phyloP scores from a whole-genome alignment of 2,113 vertebrate genomes.

The Melanerpes aurifrons region DNA sequence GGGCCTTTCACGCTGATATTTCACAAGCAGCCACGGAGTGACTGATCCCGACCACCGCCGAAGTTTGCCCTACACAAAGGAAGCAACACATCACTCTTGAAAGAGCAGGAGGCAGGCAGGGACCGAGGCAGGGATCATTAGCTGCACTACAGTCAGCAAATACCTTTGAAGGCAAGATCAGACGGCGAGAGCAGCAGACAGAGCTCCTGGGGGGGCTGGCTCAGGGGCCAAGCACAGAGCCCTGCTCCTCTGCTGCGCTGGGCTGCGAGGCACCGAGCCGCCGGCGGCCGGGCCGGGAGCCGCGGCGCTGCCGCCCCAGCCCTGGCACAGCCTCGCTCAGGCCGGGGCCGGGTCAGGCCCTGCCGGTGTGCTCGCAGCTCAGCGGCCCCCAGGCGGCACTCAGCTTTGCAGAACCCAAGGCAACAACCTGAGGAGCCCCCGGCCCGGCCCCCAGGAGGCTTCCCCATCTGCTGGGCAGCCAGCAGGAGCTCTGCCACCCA shows the following conservation, averaged over 20 bases:
- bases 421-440: not conserved
- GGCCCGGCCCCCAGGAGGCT: fast-evolving
- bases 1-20: constrained; percentile 48
- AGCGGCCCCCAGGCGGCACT: not conserved
- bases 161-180: constrained; percentile 64
- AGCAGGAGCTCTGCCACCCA: not conserved
- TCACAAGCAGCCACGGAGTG: constrained; percentile 58
- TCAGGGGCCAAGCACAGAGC: constrained; percentile 8
- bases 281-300: not conserved
- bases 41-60: constrained; percentile 33
- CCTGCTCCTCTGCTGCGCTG: not conserved
- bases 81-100: constrained; percentile 34
- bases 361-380: not conserved
- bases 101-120: constrained; percentile 38
- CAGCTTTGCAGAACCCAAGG: not conserved
- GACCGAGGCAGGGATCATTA: constrained; percentile 56
- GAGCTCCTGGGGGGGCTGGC: not conserved
- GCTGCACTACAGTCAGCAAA: constrained; percentile 49
- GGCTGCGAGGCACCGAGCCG: not conserved
- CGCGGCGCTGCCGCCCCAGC: not conserved
- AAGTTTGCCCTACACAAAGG: constrained; percentile 50
- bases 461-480: not conserved
- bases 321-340: not conserved
- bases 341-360: not conserved
- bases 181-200: constrained; percentile 31